phyloP scores from a whole-genome alignment of 1,140 invertebrate species.

The Papilio aristodemus region DNA sequence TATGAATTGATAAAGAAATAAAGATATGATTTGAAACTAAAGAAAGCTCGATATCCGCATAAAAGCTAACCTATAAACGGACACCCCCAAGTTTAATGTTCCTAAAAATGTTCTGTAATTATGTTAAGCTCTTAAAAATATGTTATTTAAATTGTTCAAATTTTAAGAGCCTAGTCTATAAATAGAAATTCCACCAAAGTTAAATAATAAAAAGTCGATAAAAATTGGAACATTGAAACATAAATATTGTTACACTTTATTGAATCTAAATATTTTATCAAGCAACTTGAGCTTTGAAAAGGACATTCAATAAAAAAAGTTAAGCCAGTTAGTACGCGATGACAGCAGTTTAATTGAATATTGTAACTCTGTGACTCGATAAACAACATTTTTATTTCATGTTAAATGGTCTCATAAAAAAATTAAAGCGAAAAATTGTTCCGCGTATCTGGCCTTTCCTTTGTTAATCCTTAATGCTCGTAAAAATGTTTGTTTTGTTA shows the following conservation, averaged over 20 bases:
- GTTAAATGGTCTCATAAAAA: constrained; percentile 12
- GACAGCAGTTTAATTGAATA: constrained; percentile 6
- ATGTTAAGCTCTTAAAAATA: too few species aligned
- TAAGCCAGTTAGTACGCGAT: not conserved
- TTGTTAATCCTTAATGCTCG: constrained; percentile 20
- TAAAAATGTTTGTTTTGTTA: constrained; percentile 19
- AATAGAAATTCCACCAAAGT: too few species aligned
- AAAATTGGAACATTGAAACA: not conserved
- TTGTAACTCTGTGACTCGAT: not conserved
- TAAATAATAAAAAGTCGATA: constrained; percentile 1
- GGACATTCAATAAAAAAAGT: not conserved
- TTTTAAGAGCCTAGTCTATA: too few species aligned
- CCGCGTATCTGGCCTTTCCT: constrained; percentile 4
- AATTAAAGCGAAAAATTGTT: constrained; percentile 6
- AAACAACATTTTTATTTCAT: constrained; percentile 9
- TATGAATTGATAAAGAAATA: too few species aligned
- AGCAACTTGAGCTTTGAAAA: not conserved
- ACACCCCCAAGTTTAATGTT: too few species aligned
- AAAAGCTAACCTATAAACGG: too few species aligned
- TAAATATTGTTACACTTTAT: not conserved
- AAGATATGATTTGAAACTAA: too few species aligned
- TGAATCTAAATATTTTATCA: not conserved
- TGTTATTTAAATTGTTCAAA: too few species aligned
- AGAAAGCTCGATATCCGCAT: too few species aligned
- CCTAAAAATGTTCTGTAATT: too few species aligned